phyloP scores from a whole-genome alignment of 2,888 invertebrate genomes.

The Leuctra nigra region DNA sequence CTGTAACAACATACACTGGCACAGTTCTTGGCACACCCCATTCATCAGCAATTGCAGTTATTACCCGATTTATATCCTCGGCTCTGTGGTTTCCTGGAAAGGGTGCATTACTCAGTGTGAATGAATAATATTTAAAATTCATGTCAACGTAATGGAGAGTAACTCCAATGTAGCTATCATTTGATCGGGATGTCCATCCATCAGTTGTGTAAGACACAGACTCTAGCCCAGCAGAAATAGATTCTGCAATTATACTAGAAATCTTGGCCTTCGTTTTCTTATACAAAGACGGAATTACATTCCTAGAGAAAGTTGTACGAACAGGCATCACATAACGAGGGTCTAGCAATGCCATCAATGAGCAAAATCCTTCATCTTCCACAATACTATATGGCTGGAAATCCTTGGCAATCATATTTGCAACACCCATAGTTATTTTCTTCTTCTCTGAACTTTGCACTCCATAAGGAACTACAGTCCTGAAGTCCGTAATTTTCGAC shows the following conservation, averaged over 20 bases:
- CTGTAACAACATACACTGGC: slow-evolving; percentile 7
- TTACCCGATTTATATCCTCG: neutral
- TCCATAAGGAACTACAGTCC: neutral
- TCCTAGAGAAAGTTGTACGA: slow-evolving; percentile 6
- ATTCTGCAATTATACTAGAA: neutral
- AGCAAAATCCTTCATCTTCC: slow-evolving; percentile 8
- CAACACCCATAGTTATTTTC: neutral
- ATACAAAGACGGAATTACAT: neutral
- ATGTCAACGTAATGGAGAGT: slow-evolving; percentile 3
- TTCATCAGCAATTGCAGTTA: neutral
- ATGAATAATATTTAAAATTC: neutral
- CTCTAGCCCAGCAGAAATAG: neutral
- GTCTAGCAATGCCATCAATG: neutral
- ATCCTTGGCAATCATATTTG: slow-evolving; percentile 12
- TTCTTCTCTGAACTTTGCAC: neutral
- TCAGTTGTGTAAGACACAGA: slow-evolving; percentile 1
- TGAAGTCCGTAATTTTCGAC: too few species aligned
- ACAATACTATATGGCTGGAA: slow-evolving; percentile 14
- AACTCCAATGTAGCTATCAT: slow-evolving; percentile 5
- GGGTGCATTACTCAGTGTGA: neutral
- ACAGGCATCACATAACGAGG: neutral
- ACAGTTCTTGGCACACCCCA: slow-evolving; percentile 7
- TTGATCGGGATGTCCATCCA: slow-evolving; percentile 7
- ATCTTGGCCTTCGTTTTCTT: neutral
- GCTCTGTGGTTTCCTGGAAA: slow-evolving; percentile 13